Percentiles rank a stretch among this genome's conserved stretches.
Evolutionary conservation across 2,113 vertebrate genomes (phyloP).

Genomic region (Lasiurus borealis): DNA sequence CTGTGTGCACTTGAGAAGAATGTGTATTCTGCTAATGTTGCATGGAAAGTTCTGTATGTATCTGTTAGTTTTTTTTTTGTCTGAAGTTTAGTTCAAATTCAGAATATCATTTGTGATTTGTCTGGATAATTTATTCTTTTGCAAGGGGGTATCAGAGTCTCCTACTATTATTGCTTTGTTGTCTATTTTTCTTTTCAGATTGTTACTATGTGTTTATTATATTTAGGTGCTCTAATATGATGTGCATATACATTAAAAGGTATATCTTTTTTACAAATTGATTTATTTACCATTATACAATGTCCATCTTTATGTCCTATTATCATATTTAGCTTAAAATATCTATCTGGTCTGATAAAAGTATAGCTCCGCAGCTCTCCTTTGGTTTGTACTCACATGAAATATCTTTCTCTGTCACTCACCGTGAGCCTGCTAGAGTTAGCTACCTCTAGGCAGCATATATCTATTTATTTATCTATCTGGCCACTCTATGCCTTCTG

Average conservation of each 20-base stretch:
- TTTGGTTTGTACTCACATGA: not conserved
- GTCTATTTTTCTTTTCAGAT: not conserved
- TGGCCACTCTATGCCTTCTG: not conserved
- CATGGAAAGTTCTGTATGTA: not conserved
- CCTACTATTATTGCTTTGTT: not conserved
- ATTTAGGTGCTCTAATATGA: not conserved
- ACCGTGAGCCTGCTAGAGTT: not conserved
- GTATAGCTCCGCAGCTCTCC: not conserved
- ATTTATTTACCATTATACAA: not conserved
- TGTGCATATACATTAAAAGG: not conserved
- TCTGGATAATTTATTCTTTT: not conserved
- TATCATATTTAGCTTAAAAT: not conserved
- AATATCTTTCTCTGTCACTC: not conserved
- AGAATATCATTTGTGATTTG: not conserved
- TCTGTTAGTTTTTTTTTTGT: not conserved
- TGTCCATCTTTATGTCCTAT: not conserved
- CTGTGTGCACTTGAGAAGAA: not conserved
- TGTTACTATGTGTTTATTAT: not conserved
- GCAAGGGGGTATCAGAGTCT: not conserved
- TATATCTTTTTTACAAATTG: not conserved
- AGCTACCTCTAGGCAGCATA: not conserved
- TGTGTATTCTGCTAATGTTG: not conserved
- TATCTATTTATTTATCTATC: not conserved
- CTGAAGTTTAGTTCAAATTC: not conserved
- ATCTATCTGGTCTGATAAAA: not conserved